Conservation (phyloP, 2,113 vertebrate genomes). For the Psittacula cyanocephala region DNA sequence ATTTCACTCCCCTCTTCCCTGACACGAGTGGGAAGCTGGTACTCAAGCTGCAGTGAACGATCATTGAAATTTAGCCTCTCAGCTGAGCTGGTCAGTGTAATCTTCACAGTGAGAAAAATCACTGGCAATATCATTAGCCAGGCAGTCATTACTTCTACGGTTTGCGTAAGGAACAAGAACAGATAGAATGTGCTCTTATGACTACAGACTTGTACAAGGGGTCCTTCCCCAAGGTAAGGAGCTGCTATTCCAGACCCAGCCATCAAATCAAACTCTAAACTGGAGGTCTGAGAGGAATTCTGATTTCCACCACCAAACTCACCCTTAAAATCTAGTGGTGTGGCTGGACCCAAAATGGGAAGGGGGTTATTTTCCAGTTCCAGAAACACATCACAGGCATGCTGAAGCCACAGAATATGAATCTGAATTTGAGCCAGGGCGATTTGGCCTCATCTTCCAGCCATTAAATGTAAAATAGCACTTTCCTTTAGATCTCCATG, state of each 20-base stretch:
- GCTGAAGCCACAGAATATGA: neutral
- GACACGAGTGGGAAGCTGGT: neutral
- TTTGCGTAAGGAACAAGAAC: neutral
- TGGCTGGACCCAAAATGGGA: neutral
- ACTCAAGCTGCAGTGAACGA: neutral
- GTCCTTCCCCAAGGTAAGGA: neutral
- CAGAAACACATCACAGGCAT: neutral
- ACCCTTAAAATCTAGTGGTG: neutral
- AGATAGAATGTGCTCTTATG: neutral
- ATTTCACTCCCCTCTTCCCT: neutral
- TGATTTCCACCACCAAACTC: neutral
- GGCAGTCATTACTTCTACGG: neutral
- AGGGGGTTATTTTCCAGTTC: neutral
- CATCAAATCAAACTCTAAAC: neutral
- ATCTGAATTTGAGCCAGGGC: neutral
- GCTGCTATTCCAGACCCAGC: neutral
- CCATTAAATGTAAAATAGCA: neutral
- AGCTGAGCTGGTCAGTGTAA: neutral
- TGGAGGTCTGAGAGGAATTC: neutral
- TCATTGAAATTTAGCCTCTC: neutral
- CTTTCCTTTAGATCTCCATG: neutral
- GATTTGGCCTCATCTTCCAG: neutral
- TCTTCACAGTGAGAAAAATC: neutral
- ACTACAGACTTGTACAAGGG: neutral
- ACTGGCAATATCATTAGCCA: neutral